Evolutionary conservation across 2,113 vertebrate genomes (phyloP).

Genomic region (Rhea americana): DNA sequence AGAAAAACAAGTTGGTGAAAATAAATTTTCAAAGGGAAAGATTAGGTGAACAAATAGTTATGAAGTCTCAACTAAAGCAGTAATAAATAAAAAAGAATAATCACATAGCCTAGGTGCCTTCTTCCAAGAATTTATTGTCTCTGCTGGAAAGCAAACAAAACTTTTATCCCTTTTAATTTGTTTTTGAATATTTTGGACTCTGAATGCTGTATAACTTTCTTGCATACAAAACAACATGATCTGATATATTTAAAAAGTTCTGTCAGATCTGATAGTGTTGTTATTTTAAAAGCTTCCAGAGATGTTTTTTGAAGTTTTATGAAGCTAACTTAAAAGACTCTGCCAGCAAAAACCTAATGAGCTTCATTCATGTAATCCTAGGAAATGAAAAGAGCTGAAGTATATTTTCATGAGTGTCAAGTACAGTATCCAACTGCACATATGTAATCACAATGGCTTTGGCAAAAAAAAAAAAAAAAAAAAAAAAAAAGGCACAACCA

Average conservation of each 20-base stretch:
- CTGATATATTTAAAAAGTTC: slow-evolving; percentile 34
- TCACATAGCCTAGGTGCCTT: neutral
- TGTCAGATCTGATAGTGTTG: slow-evolving; percentile 39
- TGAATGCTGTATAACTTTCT: neutral
- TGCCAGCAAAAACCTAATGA: slow-evolving; percentile 35
- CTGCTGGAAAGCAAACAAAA: neutral
- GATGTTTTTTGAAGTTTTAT: slow-evolving; percentile 27
- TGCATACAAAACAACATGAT: neutral
- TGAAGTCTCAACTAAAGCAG: neutral
- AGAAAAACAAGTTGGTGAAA: neutral
- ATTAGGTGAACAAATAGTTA: neutral
- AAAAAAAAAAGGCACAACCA: neutral
- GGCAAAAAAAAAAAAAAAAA: slow-evolving; percentile 26
- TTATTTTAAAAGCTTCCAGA: slow-evolving; percentile 43
- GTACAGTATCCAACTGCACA: neutral
- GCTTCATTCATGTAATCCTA: slow-evolving; percentile 29
- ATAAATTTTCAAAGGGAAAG: neutral
- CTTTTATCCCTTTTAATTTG: neutral
- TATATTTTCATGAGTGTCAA: slow-evolving; percentile 11
- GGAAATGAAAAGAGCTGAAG: neutral
- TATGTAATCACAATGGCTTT: neutral
- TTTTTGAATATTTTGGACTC: slow-evolving; percentile 34
- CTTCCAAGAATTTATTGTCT: neutral
- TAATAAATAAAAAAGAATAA: neutral
- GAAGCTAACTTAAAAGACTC: slow-evolving; percentile 24